phyloP scores from a whole-genome alignment of 2,888 invertebrate species.

The Chymomyza fuscimana region DNA sequence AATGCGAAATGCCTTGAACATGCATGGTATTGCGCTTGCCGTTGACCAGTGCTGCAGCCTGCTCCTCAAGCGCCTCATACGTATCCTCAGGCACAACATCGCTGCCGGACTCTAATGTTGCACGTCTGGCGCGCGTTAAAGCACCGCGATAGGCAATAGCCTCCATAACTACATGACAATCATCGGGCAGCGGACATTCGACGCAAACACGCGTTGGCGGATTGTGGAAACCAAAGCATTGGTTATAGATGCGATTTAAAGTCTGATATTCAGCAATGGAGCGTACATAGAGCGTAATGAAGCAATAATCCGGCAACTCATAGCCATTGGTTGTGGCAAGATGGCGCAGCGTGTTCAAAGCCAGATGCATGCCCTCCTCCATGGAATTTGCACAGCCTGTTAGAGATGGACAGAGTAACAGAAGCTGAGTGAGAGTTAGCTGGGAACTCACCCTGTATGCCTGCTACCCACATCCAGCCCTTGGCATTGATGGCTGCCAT shows the following conservation, averaged over 20 bases:
- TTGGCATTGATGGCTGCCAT: slow-evolving; percentile 85
- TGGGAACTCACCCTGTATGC: slow-evolving; percentile 82
- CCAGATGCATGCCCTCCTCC: slow-evolving; percentile 85
- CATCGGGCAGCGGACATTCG: slow-evolving; percentile 86
- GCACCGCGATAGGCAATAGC: slow-evolving; percentile 83
- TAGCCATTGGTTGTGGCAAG: slow-evolving; percentile 75
- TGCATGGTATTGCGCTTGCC: slow-evolving; percentile 90
- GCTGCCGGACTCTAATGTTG: slow-evolving; percentile 26
- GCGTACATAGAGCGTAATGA: slow-evolving; percentile 90
- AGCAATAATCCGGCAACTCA: slow-evolving; percentile 85
- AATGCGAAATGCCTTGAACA: slow-evolving; percentile 96
- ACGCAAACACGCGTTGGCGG: slow-evolving; percentile 94
- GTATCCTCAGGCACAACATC: slow-evolving; percentile 16
- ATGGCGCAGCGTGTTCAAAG: slow-evolving; percentile 86
- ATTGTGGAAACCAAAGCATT: slow-evolving; percentile 86
- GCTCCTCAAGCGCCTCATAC: slow-evolving; percentile 43
- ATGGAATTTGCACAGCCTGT: slow-evolving; percentile 83
- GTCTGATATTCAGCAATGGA: slow-evolving; percentile 89
- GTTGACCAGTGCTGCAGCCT: slow-evolving; percentile 44
- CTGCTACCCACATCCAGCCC: slow-evolving; percentile 93
- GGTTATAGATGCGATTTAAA: slow-evolving; percentile 89
- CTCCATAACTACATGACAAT: slow-evolving; percentile 88
- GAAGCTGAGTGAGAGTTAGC: not conserved
- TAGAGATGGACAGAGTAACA: not conserved
- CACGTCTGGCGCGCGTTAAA: slow-evolving; percentile 6